Evolutionary conservation across 2,797 vertebrate genomes (phyloP).

Genomic region (Sebastes miniatus): DNA sequence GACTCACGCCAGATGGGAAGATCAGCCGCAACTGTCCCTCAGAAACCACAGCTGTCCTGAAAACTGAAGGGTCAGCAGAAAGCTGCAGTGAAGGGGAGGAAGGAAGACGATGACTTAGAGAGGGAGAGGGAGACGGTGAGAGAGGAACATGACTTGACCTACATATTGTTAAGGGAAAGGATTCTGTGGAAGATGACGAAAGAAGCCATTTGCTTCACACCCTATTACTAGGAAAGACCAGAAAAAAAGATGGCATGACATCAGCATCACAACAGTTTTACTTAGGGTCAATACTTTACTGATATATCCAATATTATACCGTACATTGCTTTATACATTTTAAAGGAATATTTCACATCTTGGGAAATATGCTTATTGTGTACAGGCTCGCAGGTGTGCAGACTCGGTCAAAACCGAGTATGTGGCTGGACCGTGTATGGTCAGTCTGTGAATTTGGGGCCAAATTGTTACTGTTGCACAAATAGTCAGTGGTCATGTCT

Average conservation of each 20-base stretch:
- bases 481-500: no score
- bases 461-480: no score
- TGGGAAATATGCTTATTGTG: no score
- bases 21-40: slow-evolving; percentile 60
- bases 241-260: neutral
- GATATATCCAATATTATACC: neutral
- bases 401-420: no score
- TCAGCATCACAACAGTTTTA: neutral
- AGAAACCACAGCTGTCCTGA: slow-evolving; percentile 73
- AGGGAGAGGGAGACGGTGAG: neutral
- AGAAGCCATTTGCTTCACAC: neutral
- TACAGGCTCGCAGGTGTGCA: no score
- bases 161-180: slow-evolving; percentile 18
- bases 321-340: neutral
- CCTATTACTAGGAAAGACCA: neutral
- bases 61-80: slow-evolving; percentile 76
- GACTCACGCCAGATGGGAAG: slow-evolving; percentile 63
- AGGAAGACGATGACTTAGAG: neutral
- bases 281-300: neutral
- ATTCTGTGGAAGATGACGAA: slow-evolving; percentile 20
- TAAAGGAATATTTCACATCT: neutral
- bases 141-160: slow-evolving; percentile 33
- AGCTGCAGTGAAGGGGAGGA: slow-evolving; percentile 18
- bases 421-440: no score
- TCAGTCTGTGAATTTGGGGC: no score